phyloP scores from a whole-genome alignment of 1,140 invertebrate species.

The Palaemon carinicauda region DNA sequence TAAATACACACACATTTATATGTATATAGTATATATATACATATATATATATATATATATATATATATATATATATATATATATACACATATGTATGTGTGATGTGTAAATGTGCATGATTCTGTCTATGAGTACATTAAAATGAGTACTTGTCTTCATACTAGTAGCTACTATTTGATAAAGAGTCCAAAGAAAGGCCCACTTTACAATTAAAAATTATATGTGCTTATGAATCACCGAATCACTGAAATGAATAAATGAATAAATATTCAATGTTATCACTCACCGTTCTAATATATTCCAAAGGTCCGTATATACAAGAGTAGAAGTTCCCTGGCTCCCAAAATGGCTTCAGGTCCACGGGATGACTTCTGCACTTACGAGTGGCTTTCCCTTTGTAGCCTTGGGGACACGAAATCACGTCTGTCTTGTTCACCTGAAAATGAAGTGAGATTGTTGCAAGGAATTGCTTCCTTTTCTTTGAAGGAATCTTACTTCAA shows the following conservation, averaged over 20 bases:
- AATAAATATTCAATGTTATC: neutral
- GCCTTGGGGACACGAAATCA: neutral
- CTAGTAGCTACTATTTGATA: too few relatives aligned
- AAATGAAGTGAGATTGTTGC: too few relatives aligned
- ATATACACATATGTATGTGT: neutral
- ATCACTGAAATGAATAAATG: neutral
- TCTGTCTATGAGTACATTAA: too few relatives aligned
- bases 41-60: neutral
- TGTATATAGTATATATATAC: neutral
- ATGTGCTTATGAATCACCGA: too few relatives aligned
- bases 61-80: neutral
- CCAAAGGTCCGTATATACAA: neutral
- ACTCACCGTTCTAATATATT: slow-evolving; percentile 2
- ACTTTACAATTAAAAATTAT: too few relatives aligned
- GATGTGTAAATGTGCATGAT: too few relatives aligned
- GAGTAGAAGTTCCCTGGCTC: neutral
- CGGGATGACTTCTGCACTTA: neutral
- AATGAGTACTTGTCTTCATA: too few relatives aligned
- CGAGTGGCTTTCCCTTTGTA: slow-evolving; percentile 7
- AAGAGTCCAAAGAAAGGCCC: too few relatives aligned
- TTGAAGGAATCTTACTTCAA: too few relatives aligned
- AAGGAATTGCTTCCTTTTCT: too few relatives aligned
- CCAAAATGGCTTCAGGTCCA: neutral
- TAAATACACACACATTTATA: neutral
- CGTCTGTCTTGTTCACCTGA: neutral